Evolutionary conservation across 2,797 vertebrate genomes (phyloP), one percentile per base, ranked within the genome.

Genomic region (Chelon labrosus): DNA sequence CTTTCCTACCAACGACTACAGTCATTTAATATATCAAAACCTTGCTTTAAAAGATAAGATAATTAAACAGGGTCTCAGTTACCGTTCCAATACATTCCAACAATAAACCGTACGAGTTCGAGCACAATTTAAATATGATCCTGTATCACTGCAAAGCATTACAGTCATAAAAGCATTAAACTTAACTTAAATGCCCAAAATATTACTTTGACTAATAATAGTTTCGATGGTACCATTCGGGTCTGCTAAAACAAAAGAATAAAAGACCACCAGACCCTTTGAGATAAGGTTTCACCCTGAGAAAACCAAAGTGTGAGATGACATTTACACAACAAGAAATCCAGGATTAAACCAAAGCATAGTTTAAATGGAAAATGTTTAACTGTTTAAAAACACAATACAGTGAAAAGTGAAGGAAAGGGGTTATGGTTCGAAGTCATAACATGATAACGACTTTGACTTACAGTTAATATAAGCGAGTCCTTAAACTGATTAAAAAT

Each of bases 251-350:
- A 4, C 25, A 35, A 35, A 35, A 35, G 1, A 35, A 35, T 7
- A 35, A 70, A 44, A 69, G 59, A 77, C n/a, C n/a, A 11, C 53
- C 31, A 44, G 55, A 70, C 38, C 31, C 54, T 71, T 55, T 55
- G 55, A 74, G 73, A 84, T 63, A 68, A 44, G 42, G 41, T 57
- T 49, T 85, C 78, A 76, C 86, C 46, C 88, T 89, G 89, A 91
- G 89, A 85, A 66, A 90, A 92, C 80, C 58, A 76, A 88, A 82
- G 67, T 64, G 41, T 75, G 51, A 73, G 47, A 64, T 11, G 17
- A 57, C 8, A 53, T 54, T 69, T 41, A 65, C 49, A 66, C 14
- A 22, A 74, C 25, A 76, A 57, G 54, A 82, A 75, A 80, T 14
- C 17, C 37, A 61, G n/a, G 66, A 70, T 73, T 63, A 10, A 80